Evolutionary conservation across 2,113 vertebrate genomes (phyloP).

Genomic region (Ceyx margarethae): DNA sequence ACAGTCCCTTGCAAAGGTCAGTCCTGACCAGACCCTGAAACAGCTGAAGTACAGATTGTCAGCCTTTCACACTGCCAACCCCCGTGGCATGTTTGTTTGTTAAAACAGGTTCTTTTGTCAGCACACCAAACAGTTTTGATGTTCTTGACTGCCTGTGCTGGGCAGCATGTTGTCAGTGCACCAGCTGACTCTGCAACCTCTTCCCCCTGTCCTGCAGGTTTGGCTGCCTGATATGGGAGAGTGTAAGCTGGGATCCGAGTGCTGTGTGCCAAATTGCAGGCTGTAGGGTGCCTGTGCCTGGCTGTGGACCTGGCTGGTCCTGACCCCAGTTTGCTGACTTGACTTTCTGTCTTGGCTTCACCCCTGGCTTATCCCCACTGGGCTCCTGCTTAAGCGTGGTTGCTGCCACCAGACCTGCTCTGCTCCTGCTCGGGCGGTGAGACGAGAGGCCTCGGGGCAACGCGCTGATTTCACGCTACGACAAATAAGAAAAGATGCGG

Average conservation of each 20-base stretch:
- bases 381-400: background rate
- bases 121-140: background rate
- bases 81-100: background rate
- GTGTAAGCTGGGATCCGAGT: background rate
- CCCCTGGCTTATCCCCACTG: background rate
- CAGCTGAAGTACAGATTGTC: background rate
- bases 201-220: background rate
- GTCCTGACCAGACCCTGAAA: background rate
- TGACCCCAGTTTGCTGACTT: background rate
- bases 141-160: background rate
- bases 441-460: fast-evolving
- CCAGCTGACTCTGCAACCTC: background rate
- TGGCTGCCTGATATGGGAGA: background rate
- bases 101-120: background rate
- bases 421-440: background rate
- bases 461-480: background rate
- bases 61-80: background rate
- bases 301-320: background rate
- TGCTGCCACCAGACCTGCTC: background rate
- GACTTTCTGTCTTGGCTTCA: background rate
- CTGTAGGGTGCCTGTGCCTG: background rate
- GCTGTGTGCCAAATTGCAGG: background rate
- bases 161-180: background rate
- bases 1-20: background rate
- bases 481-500: background rate